These are phyloP conservation scores for Nephotettix cincticeps DNA, from an alignment of 1,140 invertebrate genomes.

Conservation along the genomic window DNA sequence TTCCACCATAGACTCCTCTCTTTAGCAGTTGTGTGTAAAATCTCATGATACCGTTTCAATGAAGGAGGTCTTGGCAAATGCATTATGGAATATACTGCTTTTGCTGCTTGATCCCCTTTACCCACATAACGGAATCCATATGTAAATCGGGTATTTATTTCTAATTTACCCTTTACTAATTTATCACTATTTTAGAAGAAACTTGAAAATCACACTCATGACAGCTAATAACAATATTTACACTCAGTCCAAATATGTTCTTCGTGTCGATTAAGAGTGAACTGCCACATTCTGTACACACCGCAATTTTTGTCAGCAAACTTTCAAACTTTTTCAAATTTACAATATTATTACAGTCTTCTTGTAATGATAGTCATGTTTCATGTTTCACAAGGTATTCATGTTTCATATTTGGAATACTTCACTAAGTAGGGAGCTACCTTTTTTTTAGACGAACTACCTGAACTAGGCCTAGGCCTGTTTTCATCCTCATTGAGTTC, in stretches of 20 bases:
- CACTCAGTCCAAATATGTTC: neutral
- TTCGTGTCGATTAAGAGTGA: neutral
- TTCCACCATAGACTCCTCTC: constrained; percentile 1
- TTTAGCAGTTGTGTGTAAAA: neutral
- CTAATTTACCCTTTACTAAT: neutral
- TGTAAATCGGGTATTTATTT: constrained; percentile 10
- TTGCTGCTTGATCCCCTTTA: constrained; percentile 14
- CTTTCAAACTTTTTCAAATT: neutral
- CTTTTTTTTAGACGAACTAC: too few relatives aligned
- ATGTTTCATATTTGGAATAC: too few relatives aligned
- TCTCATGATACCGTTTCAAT: neutral
- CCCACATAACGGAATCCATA: constrained; percentile 16
- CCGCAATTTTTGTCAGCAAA: neutral
- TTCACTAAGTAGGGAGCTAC: too few relatives aligned
- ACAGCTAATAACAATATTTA: neutral
- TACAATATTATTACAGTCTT: neutral
- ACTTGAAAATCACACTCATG: neutral
- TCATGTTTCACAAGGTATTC: neutral
- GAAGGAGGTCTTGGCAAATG: constrained; percentile 1
- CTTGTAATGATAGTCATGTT: neutral
- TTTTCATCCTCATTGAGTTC: too few relatives aligned
- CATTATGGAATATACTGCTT: constrained; percentile 11
- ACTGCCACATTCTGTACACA: neutral
- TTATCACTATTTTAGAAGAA: neutral
- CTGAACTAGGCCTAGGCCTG: too few relatives aligned